These are phyloP conservation scores for Drosophila willistoni DNA, from an alignment of 1,140 invertebrate species.

Conservation along the genomic window DNA sequence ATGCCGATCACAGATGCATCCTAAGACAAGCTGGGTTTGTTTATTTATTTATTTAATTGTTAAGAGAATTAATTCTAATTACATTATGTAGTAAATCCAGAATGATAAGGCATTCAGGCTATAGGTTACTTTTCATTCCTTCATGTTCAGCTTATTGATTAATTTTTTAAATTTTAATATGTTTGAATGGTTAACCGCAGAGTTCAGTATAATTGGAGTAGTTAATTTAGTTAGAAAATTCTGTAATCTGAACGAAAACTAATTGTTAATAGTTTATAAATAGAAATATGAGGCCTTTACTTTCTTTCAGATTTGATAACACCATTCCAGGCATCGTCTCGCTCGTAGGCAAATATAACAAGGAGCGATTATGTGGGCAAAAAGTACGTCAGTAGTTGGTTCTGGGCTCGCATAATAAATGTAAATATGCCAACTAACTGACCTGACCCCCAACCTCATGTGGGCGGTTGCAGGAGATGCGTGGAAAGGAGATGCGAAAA, in stretches of 20 bases:
- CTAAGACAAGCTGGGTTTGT: too few relatives aligned
- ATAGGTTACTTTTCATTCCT: too few relatives aligned
- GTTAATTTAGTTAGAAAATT: not conserved
- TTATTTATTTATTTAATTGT: too few relatives aligned
- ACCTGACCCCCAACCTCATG: conserved; percentile 28
- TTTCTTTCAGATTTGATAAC: not conserved
- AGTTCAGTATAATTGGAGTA: too few relatives aligned
- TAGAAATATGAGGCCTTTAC: not conserved
- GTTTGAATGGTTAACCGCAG: too few relatives aligned
- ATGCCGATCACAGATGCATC: too few relatives aligned
- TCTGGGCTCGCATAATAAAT: conserved; percentile 53
- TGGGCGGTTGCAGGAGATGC: not conserved
- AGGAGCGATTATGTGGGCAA: conserved; percentile 48
- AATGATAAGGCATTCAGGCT: too few relatives aligned
- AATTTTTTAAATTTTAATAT: too few relatives aligned
- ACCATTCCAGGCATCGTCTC: not conserved
- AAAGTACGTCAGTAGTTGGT: conserved; percentile 25
- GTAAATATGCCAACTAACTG: conserved; percentile 60
- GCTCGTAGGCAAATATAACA: conserved; percentile 43
- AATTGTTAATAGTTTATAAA: not conserved
- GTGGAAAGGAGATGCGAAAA: not conserved
- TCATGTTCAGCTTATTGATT: too few relatives aligned
- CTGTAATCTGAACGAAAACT: conserved; percentile 3
- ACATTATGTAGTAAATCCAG: too few relatives aligned
- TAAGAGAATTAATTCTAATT: too few relatives aligned